Conservation (phyloP, 2,797 vertebrate genomes). For the Chrysocyon brachyurus region DNA sequence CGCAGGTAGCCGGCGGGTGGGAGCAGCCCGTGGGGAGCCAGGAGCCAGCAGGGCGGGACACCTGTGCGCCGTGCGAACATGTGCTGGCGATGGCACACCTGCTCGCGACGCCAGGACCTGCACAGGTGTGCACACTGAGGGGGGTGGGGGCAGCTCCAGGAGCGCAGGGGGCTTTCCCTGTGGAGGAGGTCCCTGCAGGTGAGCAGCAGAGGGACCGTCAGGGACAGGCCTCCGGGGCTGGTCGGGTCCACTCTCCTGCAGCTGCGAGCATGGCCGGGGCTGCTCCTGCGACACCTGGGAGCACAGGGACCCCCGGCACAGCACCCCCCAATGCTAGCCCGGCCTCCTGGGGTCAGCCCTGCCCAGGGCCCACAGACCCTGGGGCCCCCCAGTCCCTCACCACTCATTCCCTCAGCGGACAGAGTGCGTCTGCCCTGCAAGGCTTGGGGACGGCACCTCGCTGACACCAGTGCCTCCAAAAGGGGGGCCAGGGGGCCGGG, state of each 20-base stretch:
- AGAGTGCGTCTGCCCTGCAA: too few species aligned
- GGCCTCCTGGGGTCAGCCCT: too few species aligned
- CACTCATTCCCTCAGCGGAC: neutral
- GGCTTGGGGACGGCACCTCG: fast-evolving
- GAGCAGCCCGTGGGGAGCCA: fast-evolving
- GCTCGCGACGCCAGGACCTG: fast-evolving
- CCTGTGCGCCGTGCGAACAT: fast-evolving
- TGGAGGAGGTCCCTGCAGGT: fast-evolving
- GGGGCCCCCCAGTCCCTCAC: neutral
- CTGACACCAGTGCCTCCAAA: neutral
- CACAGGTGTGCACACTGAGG: neutral
- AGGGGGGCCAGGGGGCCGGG: fast-evolving
- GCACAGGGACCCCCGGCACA: too few species aligned
- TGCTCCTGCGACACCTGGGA: too few species aligned
- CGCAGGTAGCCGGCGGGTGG: neutral
- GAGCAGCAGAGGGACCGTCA: neutral
- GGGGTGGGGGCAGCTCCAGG: fast-evolving
- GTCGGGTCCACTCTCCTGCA: neutral
- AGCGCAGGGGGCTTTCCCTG: neutral
- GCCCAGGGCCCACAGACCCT: neutral
- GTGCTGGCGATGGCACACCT: fast-evolving
- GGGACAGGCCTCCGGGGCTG: too few species aligned
- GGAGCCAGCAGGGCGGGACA: fast-evolving
- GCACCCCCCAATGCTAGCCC: fast-evolving
- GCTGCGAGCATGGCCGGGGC: fast-evolving